A percentile compares a stretch with the other conserved stretches of the same genome.
phyloP scores from a whole-genome alignment of 2,113 vertebrate species.

The Antennarius striatus region DNA sequence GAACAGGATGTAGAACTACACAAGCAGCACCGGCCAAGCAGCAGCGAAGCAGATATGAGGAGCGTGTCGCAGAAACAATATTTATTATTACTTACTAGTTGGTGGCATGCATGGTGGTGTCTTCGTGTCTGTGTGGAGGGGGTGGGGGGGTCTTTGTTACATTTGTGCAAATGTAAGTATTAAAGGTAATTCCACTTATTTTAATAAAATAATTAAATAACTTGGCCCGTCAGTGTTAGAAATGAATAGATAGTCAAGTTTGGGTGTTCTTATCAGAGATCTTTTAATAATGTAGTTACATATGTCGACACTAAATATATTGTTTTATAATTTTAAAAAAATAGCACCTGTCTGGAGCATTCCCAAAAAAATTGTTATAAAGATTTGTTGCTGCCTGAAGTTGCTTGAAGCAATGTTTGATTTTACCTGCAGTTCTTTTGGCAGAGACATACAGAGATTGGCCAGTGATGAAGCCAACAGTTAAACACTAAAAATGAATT shows the following conservation, averaged over 20 bases:
- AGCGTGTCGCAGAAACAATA: slow-evolving; percentile 32
- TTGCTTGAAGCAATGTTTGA: no score
- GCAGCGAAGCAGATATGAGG: slow-evolving; percentile 45
- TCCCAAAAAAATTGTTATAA: slow-evolving; percentile 7
- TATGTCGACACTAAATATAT: slow-evolving; percentile 6
- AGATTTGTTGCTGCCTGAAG: neutral
- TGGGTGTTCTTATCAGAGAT: slow-evolving; percentile 5
- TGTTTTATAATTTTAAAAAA: neutral
- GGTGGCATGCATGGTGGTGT: neutral
- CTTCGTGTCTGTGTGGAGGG: neutral
- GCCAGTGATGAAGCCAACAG: no score
- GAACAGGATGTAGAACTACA: slow-evolving; percentile 51
- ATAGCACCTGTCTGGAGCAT: neutral
- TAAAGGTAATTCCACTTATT: slow-evolving; percentile 5
- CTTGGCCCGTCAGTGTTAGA: neutral
- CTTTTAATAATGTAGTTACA: slow-evolving; percentile 13
- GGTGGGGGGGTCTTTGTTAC: neutral
- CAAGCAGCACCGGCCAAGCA: slow-evolving; percentile 31
- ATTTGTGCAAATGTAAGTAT: neutral
- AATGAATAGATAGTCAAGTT: slow-evolving; percentile 8
- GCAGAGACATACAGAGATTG: no score
- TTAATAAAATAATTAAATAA: neutral
- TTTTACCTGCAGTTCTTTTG: no score
- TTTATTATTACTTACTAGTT: slow-evolving; percentile 20
- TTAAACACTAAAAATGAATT: no score